These are phyloP conservation scores for Fopius arisanus DNA, from an alignment of 1,140 invertebrate genomes.

Conservation along the genomic window DNA sequence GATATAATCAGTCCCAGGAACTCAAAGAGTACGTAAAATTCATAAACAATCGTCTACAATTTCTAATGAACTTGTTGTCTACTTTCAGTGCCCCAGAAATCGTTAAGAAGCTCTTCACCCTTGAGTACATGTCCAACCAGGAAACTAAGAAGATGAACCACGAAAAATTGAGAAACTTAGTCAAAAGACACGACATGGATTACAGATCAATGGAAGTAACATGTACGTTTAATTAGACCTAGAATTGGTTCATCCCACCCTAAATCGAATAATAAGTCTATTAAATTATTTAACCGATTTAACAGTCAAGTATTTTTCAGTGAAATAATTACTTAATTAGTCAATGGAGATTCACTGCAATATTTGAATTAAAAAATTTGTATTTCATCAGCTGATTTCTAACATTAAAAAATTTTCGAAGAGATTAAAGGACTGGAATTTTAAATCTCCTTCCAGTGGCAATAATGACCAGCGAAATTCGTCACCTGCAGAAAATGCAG, in stretches of 20 bases:
- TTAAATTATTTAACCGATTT: no score
- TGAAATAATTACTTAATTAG: no score
- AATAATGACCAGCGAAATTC: conserved; percentile 66
- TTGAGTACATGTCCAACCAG: conserved; percentile 64
- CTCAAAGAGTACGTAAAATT: conserved; percentile 62
- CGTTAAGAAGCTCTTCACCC: conserved; percentile 68
- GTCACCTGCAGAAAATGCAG: conserved; percentile 65
- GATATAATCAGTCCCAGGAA: conserved; percentile 64
- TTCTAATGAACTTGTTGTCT: neutral
- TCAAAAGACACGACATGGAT: conserved; percentile 69
- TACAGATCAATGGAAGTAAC: conserved; percentile 66
- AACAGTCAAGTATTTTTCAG: no score
- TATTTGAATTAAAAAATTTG: no score
- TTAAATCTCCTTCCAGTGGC: conserved; percentile 62
- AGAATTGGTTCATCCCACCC: no score
- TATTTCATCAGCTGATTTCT: no score
- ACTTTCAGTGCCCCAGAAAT: conserved; percentile 66
- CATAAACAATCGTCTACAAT: neutral
- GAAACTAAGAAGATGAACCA: conserved; percentile 52
- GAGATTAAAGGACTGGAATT: no score
- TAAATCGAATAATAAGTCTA: no score
- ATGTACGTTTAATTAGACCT: conserved; percentile 56
- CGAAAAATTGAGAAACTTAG: conserved; percentile 60
- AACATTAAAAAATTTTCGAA: no score
- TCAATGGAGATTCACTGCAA: no score